Base-by-base conservation (phyloP, 2,113 vertebrate genomes). In the Taxidea taxus region DNA sequence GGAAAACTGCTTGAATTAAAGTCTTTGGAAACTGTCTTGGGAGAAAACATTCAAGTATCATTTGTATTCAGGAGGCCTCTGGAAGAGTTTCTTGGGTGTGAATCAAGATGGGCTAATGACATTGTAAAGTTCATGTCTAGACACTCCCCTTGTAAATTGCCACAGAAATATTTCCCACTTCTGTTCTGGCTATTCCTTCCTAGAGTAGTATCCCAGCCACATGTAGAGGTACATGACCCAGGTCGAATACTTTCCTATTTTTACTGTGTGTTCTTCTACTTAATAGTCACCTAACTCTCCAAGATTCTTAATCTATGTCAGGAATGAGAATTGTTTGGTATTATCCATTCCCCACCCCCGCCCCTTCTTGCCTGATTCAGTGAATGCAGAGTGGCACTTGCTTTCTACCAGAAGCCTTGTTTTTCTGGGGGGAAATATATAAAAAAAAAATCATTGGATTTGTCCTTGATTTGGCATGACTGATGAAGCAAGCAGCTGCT, bases 401-500 rank as follows among this genome's bases (percentile, higher is more conserved):
- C 44, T 95, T 77, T 44, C 44, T 87, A 64, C 70, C 27, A 14
- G 60, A 89, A 95, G 51, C 2, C 64, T 77, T 70, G 39, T 10
- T 91, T 84, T 96, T 84, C n/a, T 39, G 54, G 81, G 81, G 74
- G 77, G 66, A 25, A 74, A 39, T 84, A 56, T 56, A n/a, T 78
- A n/a, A 54, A 39, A n/a, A n/a, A 39, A 1, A 56, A 54, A 49
- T 85, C 56, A 72, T 42, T 68, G 31, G 60, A 74, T 81, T 87
- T 54, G 85, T 77, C 34, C 47, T 93, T n/a, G 34, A 47, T 95
- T 82, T 81, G 95, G 64, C 56, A 56, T 77, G 81, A 64, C 83
- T 78, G 70, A 80, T 87, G 90, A 93, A 93, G 66, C 83, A 78
- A 95, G 84, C 85, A 94, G 88, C 81, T 91, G 88, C 58, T 94